phyloP scores from a whole-genome alignment of 2,888 invertebrate genomes.

The Napeogenes sylphis region DNA sequence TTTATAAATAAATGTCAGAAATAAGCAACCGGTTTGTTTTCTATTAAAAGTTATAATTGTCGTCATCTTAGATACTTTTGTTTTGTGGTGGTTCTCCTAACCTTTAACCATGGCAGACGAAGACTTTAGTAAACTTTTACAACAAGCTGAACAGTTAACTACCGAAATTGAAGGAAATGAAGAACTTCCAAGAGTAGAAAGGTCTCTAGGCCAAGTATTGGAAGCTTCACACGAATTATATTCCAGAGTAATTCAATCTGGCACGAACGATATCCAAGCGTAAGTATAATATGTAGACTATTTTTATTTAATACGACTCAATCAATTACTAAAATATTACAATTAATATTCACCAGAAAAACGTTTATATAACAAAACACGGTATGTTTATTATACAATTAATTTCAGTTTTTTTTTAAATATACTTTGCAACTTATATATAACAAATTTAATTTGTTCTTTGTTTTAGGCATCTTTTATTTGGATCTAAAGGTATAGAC shows the following conservation, averaged over 20 bases:
- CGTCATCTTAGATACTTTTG: too few species aligned
- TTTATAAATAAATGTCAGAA: too few species aligned
- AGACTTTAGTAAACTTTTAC: constrained; percentile 91
- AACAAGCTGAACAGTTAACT: constrained; percentile 94
- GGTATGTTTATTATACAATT: too few species aligned
- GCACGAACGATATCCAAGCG: constrained; percentile 95
- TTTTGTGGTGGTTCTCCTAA: constrained; percentile 10
- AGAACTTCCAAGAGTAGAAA: constrained; percentile 90
- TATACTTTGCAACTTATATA: background rate
- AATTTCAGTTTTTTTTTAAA: too few species aligned
- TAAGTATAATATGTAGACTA: constrained; percentile 63
- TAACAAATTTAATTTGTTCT: constrained; percentile 6
- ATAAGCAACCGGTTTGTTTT: too few species aligned
- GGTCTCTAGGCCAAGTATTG: constrained; percentile 92
- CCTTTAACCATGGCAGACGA: constrained; percentile 61
- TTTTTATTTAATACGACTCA: background rate
- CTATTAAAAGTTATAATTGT: too few species aligned
- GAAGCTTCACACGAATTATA: constrained; percentile 94
- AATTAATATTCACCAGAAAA: too few species aligned
- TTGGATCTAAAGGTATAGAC: constrained; percentile 95
- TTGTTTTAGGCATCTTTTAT: constrained; percentile 85
- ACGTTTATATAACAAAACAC: too few species aligned
- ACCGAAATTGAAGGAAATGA: constrained; percentile 92
- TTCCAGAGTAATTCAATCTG: constrained; percentile 89
- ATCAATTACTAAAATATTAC: background rate